Conservation (phyloP, 2,888 invertebrate species). For the Leptopilina myrica region DNA sequence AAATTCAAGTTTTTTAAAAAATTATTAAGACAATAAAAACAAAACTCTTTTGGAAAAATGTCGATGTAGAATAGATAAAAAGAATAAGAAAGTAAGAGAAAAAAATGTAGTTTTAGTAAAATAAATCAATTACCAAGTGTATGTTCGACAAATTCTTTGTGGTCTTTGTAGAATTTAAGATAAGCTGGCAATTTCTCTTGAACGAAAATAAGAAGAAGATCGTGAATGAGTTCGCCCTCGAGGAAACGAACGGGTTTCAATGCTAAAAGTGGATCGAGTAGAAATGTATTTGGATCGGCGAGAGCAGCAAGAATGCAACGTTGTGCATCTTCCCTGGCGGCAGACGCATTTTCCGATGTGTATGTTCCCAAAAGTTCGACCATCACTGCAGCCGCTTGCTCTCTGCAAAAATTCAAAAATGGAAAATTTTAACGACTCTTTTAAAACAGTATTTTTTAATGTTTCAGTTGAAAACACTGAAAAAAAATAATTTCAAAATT, state of each 20-base stretch:
- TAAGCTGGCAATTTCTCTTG: slow-evolving; percentile 96
- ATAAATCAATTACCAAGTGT: slow-evolving; percentile 73
- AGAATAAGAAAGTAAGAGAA: neutral
- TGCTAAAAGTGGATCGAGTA: slow-evolving; percentile 94
- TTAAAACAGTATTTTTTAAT: too few relatives aligned
- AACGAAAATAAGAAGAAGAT: slow-evolving; percentile 95
- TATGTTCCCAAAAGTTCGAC: slow-evolving; percentile 97
- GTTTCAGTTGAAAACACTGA: too few relatives aligned
- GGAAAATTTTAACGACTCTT: neutral
- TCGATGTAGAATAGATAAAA: neutral
- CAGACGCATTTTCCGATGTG: slow-evolving; percentile 97
- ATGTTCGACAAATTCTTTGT: slow-evolving; percentile 91
- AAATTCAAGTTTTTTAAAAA: neutral
- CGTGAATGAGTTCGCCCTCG: slow-evolving; percentile 96
- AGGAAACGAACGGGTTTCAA: slow-evolving; percentile 96
- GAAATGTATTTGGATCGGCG: slow-evolving; percentile 96
- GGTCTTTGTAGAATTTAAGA: slow-evolving; percentile 92
- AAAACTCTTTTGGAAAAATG: too few relatives aligned
- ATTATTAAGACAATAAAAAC: too few relatives aligned
- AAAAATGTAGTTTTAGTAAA: neutral
- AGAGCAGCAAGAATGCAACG: slow-evolving; percentile 96
- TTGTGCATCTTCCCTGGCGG: slow-evolving; percentile 97
- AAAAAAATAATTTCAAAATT: too few relatives aligned
- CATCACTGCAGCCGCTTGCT: slow-evolving; percentile 97
- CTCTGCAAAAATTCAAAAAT: slow-evolving; percentile 79